phyloP scores from a whole-genome alignment of 2,113 vertebrate genomes.

The Pagrus major region DNA sequence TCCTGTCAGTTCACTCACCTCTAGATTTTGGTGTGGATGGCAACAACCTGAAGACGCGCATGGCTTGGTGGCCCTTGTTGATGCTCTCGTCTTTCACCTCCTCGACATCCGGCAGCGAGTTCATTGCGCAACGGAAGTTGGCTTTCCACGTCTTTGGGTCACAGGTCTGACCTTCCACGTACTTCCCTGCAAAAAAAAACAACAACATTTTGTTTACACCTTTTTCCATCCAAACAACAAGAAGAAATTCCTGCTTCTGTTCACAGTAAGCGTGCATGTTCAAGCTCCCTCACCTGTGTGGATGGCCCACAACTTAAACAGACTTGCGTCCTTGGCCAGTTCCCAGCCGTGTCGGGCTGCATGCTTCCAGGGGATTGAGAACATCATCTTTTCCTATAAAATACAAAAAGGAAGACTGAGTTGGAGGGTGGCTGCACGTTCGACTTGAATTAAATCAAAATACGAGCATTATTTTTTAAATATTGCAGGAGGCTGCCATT shows the following conservation, averaged over 20 bases:
- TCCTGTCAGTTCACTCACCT: constrained; percentile 74
- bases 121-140: constrained; percentile 98
- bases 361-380: constrained; percentile 98
- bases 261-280: not conserved
- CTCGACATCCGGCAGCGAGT: constrained; percentile 95
- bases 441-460: not conserved
- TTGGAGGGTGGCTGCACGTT: not conserved
- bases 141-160: constrained; percentile 99
- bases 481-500: not conserved
- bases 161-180: constrained; percentile 82
- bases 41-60: constrained; percentile 95
- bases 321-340: constrained; percentile 92
- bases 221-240: not conserved
- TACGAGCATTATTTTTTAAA: not conserved
- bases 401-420: not conserved
- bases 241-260: fast-evolving
- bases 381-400: constrained; percentile 89
- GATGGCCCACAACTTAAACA: constrained; percentile 95
- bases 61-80: constrained; percentile 93
- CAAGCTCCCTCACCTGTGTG: constrained; percentile 91
- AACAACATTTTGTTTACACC: not conserved
- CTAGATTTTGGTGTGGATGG: constrained; percentile 83
- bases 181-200: constrained; percentile 90
- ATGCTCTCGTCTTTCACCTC: constrained; percentile 94
- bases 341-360: constrained; percentile 97